phyloP scores from a whole-genome alignment of 2,113 vertebrate genomes.

The Nothocercus nigrocapillus region DNA sequence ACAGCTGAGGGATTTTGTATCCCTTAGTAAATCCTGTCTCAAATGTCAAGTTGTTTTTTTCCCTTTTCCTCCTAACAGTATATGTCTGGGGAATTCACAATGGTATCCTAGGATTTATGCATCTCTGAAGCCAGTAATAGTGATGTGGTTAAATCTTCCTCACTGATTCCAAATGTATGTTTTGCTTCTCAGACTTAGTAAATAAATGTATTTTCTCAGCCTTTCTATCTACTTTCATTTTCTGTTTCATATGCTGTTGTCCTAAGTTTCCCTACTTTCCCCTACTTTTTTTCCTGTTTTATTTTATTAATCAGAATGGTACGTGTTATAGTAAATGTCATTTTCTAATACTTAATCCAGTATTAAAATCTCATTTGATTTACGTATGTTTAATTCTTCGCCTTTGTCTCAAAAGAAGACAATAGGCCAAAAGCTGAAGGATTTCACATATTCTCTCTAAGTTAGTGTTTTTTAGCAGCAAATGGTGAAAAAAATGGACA shows the following conservation, averaged over 20 bases:
- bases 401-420: neutral
- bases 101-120: constrained; percentile 33
- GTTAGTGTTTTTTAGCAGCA: neutral
- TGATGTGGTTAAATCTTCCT: constrained; percentile 33
- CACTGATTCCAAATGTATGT: neutral
- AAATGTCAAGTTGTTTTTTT: constrained; percentile 21
- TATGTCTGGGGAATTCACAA: constrained; percentile 24
- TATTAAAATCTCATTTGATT: constrained; percentile 23
- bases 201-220: neutral
- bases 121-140: neutral
- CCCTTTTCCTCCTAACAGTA: neutral
- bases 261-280: neutral
- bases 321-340: neutral
- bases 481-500: neutral
- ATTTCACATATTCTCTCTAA: neutral
- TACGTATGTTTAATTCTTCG: neutral
- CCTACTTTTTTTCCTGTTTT: neutral
- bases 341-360: neutral
- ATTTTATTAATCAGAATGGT: neutral
- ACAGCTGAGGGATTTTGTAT: constrained; percentile 18
- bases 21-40: constrained; percentile 28
- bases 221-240: neutral
- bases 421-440: neutral
- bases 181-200: neutral
- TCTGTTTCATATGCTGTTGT: neutral